Evolutionary conservation across 2,113 vertebrate genomes (phyloP).

Genomic region (Rhinolophus ferrumequinum): DNA sequence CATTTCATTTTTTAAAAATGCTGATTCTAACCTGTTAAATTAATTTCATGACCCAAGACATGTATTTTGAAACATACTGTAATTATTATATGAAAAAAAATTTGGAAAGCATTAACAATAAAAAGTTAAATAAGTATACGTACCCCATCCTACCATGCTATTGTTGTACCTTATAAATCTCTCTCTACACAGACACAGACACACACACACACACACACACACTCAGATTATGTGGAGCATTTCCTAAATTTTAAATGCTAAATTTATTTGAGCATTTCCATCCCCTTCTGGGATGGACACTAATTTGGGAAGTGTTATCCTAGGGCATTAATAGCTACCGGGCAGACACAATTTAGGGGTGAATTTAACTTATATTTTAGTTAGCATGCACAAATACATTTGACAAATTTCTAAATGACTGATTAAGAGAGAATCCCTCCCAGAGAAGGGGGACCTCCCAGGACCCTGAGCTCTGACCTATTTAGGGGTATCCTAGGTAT

Average conservation of each 20-base stretch:
- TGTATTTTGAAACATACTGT: slow-evolving; percentile 48
- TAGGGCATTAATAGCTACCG: neutral
- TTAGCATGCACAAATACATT: neutral
- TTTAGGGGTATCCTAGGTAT: neutral
- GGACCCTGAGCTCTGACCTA: neutral
- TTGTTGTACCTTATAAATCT: neutral
- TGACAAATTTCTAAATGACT: neutral
- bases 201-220: neutral
- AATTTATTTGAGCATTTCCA: neutral
- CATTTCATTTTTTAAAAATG: neutral
- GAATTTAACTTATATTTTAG: neutral
- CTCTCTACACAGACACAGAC: neutral
- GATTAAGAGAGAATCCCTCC: neutral
- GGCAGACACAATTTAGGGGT: neutral
- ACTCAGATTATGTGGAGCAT: neutral
- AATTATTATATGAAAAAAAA: neutral
- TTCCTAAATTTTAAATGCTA: neutral
- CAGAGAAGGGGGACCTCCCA: neutral
- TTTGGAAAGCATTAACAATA: neutral
- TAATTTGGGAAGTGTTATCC: neutral
- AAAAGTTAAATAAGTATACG: neutral
- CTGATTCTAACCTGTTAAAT: neutral
- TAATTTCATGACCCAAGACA: slow-evolving; percentile 20
- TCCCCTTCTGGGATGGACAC: neutral
- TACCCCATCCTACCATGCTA: neutral